Percentiles rank a stretch among this genome's conserved stretches.
Evolutionary conservation across 2,797 vertebrate species (phyloP).

Genomic region (Enteromius fasciolatus): DNA sequence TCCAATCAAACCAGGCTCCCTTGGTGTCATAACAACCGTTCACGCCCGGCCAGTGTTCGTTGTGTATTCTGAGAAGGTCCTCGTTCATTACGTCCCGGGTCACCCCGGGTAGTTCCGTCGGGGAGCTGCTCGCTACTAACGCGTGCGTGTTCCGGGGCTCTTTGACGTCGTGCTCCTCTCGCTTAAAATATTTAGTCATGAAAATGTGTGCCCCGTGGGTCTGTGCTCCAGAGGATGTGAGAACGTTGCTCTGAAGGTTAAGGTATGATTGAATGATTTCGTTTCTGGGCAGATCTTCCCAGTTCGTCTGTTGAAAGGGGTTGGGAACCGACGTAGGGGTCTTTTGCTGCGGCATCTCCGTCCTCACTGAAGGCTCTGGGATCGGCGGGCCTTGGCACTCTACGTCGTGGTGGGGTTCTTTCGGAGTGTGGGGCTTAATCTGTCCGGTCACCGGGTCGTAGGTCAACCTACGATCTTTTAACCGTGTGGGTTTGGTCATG

Average conservation of each 20-base stretch:
- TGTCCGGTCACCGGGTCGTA: conserved; percentile 97
- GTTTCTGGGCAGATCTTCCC: conserved; percentile 96
- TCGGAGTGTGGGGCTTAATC: conserved; percentile 93
- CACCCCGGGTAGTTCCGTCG: conserved; percentile 84
- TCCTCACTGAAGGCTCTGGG: conserved; percentile 81
- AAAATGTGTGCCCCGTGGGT: conserved; percentile 95
- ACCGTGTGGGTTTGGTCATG: conserved; percentile 90
- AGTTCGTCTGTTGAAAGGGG: conserved; percentile 98
- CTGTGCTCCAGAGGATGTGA: conserved; percentile 94
- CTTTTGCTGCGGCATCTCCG: conserved; percentile 80
- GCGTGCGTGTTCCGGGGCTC: conserved; percentile 86
- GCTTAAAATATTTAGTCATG: conserved; percentile 97
- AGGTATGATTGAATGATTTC: conserved; percentile 99
- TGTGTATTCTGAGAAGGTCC: conserved; percentile 88
- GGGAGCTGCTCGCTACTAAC: conserved; percentile 81
- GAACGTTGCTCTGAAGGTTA: conserved; percentile 96
- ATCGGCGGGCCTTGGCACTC: conserved; percentile 68
- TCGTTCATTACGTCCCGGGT: conserved; percentile 83
- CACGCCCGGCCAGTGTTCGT: conserved; percentile 89
- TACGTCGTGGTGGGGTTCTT: conserved; percentile 87
- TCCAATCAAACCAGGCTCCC: conserved; percentile 98
- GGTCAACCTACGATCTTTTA: conserved; percentile 97
- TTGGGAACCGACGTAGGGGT: conserved; percentile 79
- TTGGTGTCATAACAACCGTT: conserved; percentile 97
- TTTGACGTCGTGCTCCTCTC: conserved; percentile 89